These are phyloP conservation scores for Meriones psammophilus DNA, from an alignment of 2,797 vertebrate genomes.

Conservation along the genomic window DNA sequence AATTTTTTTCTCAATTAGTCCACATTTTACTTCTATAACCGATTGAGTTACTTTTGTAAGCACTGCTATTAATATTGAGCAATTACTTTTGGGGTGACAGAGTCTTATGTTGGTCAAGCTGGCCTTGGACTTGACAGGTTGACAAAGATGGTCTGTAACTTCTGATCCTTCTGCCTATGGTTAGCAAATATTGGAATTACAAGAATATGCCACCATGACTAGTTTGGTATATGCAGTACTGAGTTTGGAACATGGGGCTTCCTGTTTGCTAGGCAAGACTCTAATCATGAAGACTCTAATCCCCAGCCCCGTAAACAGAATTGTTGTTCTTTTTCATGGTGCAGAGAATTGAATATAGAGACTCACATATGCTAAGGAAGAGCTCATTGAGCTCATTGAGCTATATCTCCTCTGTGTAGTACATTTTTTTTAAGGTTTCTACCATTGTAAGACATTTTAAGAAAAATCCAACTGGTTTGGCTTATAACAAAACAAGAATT, in stretches of 20 bases:
- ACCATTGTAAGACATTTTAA: background rate
- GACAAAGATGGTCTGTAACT: background rate
- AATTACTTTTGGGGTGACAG: background rate
- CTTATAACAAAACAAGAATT: constrained; percentile 40
- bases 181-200: background rate
- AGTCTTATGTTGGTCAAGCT: background rate
- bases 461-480: background rate
- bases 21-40: background rate
- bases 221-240: background rate
- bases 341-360: background rate
- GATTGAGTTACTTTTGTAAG: constrained; percentile 23
- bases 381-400: background rate
- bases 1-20: background rate
- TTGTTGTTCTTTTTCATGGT: background rate
- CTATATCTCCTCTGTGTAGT: background rate
- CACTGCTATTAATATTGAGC: background rate
- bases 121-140: background rate
- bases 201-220: background rate
- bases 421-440: background rate
- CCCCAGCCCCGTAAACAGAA: background rate
- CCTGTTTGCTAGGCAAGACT: background rate
- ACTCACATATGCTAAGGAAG: background rate
- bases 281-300: background rate
- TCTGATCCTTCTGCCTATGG: background rate
- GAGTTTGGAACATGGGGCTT: background rate